These are phyloP conservation scores for Silurus meridionalis DNA, from an alignment of 2,113 vertebrate species.

Conservation along the genomic window DNA sequence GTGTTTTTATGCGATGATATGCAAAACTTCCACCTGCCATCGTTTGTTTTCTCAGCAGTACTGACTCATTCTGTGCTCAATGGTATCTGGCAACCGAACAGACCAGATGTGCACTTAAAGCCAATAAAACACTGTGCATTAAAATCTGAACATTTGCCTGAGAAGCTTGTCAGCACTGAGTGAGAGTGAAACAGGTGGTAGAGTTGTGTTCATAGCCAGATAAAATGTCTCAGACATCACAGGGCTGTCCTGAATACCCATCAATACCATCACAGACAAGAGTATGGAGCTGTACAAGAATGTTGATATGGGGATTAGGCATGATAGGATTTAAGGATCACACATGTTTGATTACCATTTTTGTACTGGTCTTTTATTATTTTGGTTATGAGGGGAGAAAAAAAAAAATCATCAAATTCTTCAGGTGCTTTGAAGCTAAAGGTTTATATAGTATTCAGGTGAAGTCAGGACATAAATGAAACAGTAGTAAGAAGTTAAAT, in stretches of 20 bases:
- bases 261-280: not conserved
- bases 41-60: not conserved
- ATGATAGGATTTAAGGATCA: conserved; percentile 10
- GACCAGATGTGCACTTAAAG: conserved; percentile 13
- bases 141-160: not conserved
- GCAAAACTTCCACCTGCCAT: conserved; percentile 30
- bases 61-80: not conserved
- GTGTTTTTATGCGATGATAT: not conserved
- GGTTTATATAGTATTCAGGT: not conserved
- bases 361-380: not conserved
- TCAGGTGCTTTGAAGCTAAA: not conserved
- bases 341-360: conserved; percentile 12
- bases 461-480: not conserved
- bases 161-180: not conserved
- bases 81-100: not conserved
- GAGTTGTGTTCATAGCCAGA: not conserved
- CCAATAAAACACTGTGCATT: conserved; percentile 1
- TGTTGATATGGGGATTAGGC: conserved; percentile 4
- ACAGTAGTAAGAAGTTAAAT: not conserved
- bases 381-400: not conserved
- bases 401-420: not conserved
- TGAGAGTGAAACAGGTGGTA: not conserved
- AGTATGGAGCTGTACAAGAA: not conserved
- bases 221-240: not conserved
- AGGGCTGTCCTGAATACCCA: not conserved